A percentile compares a stretch with the other conserved stretches of the same genome.
Evolutionary conservation across 2,797 vertebrate genomes (phyloP).

Genomic region (Onychomys arenicola): DNA sequence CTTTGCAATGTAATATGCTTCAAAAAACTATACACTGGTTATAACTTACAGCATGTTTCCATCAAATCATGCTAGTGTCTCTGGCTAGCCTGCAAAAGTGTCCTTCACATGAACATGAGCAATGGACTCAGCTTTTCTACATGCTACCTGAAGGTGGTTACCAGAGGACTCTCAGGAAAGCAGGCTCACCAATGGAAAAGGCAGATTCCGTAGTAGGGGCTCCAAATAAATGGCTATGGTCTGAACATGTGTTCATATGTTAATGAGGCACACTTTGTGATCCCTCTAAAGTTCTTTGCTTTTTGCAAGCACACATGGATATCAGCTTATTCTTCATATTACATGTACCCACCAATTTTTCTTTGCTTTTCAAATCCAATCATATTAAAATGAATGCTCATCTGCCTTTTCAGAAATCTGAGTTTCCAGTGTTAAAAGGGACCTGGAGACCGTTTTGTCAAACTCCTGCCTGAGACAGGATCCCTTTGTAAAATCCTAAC

Average conservation of each 20-base stretch:
- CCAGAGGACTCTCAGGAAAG: background rate
- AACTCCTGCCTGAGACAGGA: conserved; percentile 8
- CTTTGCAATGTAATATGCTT: background rate
- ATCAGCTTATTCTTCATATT: conserved; percentile 62
- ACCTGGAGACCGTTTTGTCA: conserved; percentile 60
- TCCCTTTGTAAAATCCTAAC: conserved; percentile 35
- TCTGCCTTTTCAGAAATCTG: conserved; percentile 64
- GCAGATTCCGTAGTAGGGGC: background rate
- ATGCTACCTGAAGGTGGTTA: background rate
- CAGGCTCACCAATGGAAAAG: background rate
- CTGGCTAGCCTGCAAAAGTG: background rate
- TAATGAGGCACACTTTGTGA: background rate
- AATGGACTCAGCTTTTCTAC: background rate
- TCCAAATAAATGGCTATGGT: background rate
- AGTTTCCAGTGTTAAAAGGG: conserved; percentile 42
- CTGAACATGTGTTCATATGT: conserved; percentile 6
- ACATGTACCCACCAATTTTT: conserved; percentile 8
- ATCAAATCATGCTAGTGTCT: background rate
- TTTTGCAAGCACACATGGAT: conserved; percentile 59
- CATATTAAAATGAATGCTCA: conserved; percentile 69
- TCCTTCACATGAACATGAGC: background rate
- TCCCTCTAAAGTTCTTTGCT: background rate
- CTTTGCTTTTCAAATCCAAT: conserved; percentile 66
- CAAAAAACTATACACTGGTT: background rate
- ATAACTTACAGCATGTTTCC: conserved; percentile 20